Evolutionary conservation across 92 coral and sea anemone species (phyloP), one percentile per base, ranked within the genome.

Genomic region (Epizoanthus fatuus): DNA sequence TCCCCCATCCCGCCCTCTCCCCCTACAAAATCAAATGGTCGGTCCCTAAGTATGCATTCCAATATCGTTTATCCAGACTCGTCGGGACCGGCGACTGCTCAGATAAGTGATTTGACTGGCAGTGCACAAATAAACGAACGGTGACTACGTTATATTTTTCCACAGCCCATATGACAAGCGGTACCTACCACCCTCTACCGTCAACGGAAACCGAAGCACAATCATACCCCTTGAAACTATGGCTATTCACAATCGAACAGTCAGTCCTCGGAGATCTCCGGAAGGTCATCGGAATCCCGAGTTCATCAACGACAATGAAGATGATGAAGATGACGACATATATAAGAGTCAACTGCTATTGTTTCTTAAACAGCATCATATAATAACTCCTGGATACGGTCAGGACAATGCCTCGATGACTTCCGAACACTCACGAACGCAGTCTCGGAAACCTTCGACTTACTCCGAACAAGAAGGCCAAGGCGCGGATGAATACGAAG

Each of bases 311-410:
- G 91, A 93, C 53, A 90, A 90, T 44, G 92, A 95, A 39, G 79
- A 73, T 52, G 91, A 95, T 39, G 98, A 92, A 40, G 98, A 92
- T 45, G 95, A 96, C 29, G 98, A 96, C 63, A 94, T 96, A 63
- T 96, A 96, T 84, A 96, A 96, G 56, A 85, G 93, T 56, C 99
- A 96, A 71, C 80, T 96, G 54, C 69, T 96, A 65, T 79, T 96
- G 51, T 96, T 96, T 84, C 81, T 96, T 20, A 96, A 94, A 86
- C 99, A 94, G 42, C 85, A 92, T 5, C 98, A 94, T 68, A 78
- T 94, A n/a, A 94, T 89, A 47, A 90, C 86, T 56, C 93, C 93
- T 12, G 86, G 87, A 63, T 70, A 83, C 62, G 77, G 71, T 19
- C 81, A 79, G 7, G 86, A 90, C n/a, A 89, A 77, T 20, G 90